Conservation (phyloP, 2,113 vertebrate species). For the Chauna torquata region DNA sequence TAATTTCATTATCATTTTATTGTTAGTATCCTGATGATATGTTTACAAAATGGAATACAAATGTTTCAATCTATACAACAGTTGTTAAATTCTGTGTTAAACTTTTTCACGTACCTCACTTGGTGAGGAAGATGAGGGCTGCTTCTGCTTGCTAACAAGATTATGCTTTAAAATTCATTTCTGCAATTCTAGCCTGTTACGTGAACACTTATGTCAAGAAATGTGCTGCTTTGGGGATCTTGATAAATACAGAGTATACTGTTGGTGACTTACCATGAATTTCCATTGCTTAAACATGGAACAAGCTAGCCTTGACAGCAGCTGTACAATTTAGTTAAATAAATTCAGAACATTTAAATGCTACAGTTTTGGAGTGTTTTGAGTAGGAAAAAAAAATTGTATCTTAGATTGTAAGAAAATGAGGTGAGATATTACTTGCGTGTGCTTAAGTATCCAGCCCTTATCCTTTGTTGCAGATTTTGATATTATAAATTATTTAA, state of each 20-base stretch:
- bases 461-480: not conserved
- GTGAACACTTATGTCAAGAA: not conserved
- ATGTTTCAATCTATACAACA: not conserved
- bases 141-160: not conserved
- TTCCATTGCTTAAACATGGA: not conserved
- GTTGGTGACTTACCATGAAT: not conserved
- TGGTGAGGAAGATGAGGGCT: not conserved
- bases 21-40: not conserved
- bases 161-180: not conserved
- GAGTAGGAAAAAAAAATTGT: not conserved
- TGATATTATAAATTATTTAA: not conserved
- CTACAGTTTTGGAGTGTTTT: not conserved
- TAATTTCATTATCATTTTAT: not conserved
- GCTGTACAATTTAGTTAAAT: not conserved
- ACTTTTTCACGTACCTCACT: not conserved
- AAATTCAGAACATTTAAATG: not conserved
- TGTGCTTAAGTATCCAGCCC: not conserved
- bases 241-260: not conserved
- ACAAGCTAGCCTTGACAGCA: not conserved
- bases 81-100: not conserved
- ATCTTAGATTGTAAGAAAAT: not conserved
- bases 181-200: not conserved
- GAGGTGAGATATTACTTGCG: not conserved
- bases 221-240: not conserved
- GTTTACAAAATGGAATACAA: not conserved